These are phyloP conservation scores for Hipposideros larvatus DNA, from an alignment of 2,797 vertebrate genomes.

Conservation along the genomic window DNA sequence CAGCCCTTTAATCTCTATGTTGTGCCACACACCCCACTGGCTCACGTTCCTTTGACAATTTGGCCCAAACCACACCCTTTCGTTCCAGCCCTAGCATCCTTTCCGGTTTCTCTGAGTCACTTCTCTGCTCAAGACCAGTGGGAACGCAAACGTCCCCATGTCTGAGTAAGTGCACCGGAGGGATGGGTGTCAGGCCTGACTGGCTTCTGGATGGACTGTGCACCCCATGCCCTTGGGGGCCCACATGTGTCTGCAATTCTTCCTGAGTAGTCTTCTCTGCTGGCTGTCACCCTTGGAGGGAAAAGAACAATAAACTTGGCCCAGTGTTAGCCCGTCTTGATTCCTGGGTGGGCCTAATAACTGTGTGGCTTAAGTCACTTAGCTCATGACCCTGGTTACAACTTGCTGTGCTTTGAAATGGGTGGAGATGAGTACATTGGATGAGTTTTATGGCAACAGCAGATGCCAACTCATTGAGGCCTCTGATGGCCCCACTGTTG, in stretches of 20 bases:
- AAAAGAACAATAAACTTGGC: slow-evolving; percentile 73
- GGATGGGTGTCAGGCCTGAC: not conserved
- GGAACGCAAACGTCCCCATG: not conserved
- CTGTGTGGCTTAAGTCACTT: not conserved
- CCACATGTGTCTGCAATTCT: slow-evolving; percentile 59
- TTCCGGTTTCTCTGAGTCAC: not conserved
- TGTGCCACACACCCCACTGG: rapidly evolving
- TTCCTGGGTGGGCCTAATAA: slow-evolving; percentile 54
- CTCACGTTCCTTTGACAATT: not conserved
- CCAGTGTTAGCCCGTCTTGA: not conserved
- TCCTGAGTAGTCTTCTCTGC: slow-evolving; percentile 34
- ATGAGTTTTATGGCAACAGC: not conserved
- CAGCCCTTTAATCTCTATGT: not conserved
- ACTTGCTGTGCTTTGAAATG: not conserved
- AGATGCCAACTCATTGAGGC: not conserved
- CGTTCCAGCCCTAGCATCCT: not conserved
- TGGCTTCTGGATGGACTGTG: slow-evolving; percentile 23
- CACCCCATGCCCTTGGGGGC: not conserved
- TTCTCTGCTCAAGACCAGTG: not conserved
- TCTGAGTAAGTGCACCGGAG: not conserved
- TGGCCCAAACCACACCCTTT: not conserved
- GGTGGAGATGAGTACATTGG: not conserved
- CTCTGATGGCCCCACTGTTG: rapidly evolving
- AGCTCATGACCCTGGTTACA: not conserved
- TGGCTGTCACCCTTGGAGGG: not conserved